Percentiles rank a stretch among this genome's conserved stretches.
These are phyloP conservation scores for Eueides isabella DNA, from an alignment of 1,140 invertebrate genomes.

Conservation along the genomic window DNA sequence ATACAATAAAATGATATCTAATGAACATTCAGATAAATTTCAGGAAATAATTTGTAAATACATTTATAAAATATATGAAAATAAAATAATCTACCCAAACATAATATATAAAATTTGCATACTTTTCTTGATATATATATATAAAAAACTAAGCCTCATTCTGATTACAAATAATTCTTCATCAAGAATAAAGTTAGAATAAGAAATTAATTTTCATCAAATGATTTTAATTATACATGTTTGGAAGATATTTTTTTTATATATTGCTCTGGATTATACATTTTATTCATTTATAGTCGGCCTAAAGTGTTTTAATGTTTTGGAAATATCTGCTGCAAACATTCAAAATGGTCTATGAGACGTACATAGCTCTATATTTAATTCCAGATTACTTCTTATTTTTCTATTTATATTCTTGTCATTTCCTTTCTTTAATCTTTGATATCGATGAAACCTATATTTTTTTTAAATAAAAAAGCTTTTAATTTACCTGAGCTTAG, in stretches of 20 bases:
- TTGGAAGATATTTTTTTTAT: not conserved
- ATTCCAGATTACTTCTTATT: no score
- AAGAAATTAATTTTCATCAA: not conserved
- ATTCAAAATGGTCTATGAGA: no score
- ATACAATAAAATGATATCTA: constrained; percentile 2
- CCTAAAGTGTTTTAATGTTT: no score
- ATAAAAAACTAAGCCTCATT: not conserved
- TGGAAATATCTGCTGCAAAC: no score
- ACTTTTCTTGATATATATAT: not conserved
- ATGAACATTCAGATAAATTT: not conserved
- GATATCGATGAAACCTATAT: no score
- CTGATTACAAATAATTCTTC: constrained; percentile 11
- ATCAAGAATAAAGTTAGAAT: constrained; percentile 3
- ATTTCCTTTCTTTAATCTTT: no score
- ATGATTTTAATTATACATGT: not conserved
- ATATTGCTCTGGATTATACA: not conserved
- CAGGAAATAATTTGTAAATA: not conserved
- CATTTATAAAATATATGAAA: not conserved
- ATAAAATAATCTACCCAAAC: not conserved
- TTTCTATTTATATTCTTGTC: no score
- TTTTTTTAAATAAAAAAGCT: no score
- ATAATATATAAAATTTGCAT: not conserved
- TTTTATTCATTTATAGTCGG: not conserved
- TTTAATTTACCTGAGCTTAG: no score
- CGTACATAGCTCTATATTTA: no score